Evolutionary conservation across 2,888 invertebrate genomes (phyloP), one percentile per base, ranked within the genome.

Genomic region (Urechis unicinctus): DNA sequence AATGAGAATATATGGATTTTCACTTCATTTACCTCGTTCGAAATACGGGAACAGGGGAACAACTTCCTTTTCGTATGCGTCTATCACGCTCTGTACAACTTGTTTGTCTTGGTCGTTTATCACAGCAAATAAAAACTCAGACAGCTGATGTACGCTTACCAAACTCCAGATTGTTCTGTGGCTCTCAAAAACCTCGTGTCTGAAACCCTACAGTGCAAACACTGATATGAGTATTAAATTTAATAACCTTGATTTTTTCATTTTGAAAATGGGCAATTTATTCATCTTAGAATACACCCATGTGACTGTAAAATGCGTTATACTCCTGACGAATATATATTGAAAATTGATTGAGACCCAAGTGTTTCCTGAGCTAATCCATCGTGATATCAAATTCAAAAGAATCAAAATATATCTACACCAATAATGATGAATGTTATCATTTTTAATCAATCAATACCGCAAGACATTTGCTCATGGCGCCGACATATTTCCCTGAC

Each of bases 401-500:
- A n/a, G n/a, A n/a, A n/a, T n/a, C n/a, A n/a, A n/a, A n/a, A n/a
- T n/a, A n/a, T n/a, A n/a, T n/a, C n/a, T n/a, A n/a, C n/a, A n/a
- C n/a, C n/a, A n/a, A n/a, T n/a, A n/a, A n/a, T n/a, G n/a, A n/a
- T n/a, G n/a, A n/a, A n/a, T n/a, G n/a, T n/a, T n/a, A n/a, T n/a
- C n/a, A n/a, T n/a, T n/a, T n/a, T n/a, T n/a, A n/a, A n/a, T n/a
- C 36, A 36, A 36, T 13, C 9, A 13, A 36, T 77, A 88, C 88
- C 82, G 85, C 81, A 31, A 92, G 75, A 25, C 83, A 82, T 26
- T 82, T 81, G 67, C 89, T 85, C 61, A 92, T 66, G 61, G 82
- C 83, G 0, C 88, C 91, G 0, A 86, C 78, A 55, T 85, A 87
- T 71, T 83, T 82, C 0, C 94, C 94, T 22, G 86, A 81, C 68